Base-by-base conservation (phyloP, 2,113 vertebrate genomes). In the Steatornis caripensis region DNA sequence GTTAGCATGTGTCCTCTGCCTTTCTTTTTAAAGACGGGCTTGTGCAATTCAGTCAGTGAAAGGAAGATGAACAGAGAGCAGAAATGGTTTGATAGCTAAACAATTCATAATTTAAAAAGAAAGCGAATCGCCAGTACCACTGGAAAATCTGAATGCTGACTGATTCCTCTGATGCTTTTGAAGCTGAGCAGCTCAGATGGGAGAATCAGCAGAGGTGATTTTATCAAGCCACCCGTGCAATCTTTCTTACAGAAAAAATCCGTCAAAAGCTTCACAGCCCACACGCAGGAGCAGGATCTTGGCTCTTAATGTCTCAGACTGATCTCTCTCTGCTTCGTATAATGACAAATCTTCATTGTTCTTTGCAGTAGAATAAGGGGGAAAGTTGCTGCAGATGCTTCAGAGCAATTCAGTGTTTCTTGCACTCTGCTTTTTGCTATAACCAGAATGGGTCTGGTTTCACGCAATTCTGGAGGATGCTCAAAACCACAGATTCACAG, bases 201-300 rank as follows among this genome's bases (percentile, higher is more conserved):
- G 34, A 75, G 36, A 79, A 43, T 39, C 43, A 36, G 49, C 39
- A n/a, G 85, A 88, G 75, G 36, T 68, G 94, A 87, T 79, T 86
- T 65, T 57, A 66, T 87, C 29, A 36, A 90, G 17, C 58, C 53
- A 64, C 57, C 37, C 8, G 6, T n/a, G 53, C 70, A 62, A 49
- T 58, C 15, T 79, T n/a, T 80, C 36, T 22, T 11, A 41, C 0
- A 6, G 87, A 61, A 78, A 79, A 78, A 96, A 45, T 45, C 81
- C 74, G 11, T 3, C 37, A 75, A 55, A 60, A 92, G 36, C 66
- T 82, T 93, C 79, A 19, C 69, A 79, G 66, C 83, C 78, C 82
- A 53, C 66, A 26, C 45, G 69, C 70, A 72, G n/a, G 66, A 90
- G 76, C 71, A 84, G 36, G 83, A 36, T 51, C 72, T 66, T 61